These are phyloP conservation scores for Hylaeus volcanicus DNA, from an alignment of 1,140 invertebrate species.

Conservation along the genomic window DNA sequence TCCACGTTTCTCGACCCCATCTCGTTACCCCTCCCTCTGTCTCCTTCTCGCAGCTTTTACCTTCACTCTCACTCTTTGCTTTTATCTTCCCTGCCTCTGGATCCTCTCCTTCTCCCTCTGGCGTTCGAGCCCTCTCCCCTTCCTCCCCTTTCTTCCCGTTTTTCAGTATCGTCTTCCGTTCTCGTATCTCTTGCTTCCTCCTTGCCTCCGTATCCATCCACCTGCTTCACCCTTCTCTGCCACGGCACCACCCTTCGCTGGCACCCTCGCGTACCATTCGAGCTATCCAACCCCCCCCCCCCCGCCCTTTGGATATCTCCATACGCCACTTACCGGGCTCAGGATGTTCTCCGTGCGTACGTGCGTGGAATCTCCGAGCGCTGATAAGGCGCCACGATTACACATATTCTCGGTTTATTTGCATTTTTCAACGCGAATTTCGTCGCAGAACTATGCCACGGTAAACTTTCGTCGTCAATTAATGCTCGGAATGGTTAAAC, in stretches of 20 bases:
- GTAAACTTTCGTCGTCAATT: too few species aligned
- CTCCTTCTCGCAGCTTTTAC: constrained; percentile 33
- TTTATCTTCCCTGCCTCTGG: constrained; percentile 41
- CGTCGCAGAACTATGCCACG: too few species aligned
- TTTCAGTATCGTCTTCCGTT: constrained; percentile 47
- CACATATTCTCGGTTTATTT: constrained; percentile 21
- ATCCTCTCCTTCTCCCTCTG: constrained; percentile 21
- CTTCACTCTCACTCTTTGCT: constrained; percentile 46
- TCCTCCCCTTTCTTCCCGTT: constrained; percentile 31
- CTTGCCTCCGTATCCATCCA: constrained; percentile 50
- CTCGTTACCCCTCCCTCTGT: constrained; percentile 30
- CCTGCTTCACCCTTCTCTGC: constrained; percentile 52
- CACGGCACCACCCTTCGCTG: constrained; percentile 36
- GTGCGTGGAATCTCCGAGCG: constrained; percentile 52
- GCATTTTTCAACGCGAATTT: background rate
- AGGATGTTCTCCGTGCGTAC: constrained; percentile 72
- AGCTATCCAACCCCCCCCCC: constrained; percentile 67
- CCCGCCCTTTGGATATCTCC: constrained; percentile 73
- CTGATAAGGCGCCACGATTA: constrained; percentile 35
- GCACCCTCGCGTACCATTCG: constrained; percentile 66
- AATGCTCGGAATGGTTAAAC: too few species aligned
- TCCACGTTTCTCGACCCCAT: constrained; percentile 59
- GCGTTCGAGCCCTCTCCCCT: constrained; percentile 11
- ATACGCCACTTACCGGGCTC: constrained; percentile 75
- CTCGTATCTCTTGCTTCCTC: constrained; percentile 39